phyloP scores from a whole-genome alignment of 2,113 vertebrate species.

The Chrysemys picta region DNA sequence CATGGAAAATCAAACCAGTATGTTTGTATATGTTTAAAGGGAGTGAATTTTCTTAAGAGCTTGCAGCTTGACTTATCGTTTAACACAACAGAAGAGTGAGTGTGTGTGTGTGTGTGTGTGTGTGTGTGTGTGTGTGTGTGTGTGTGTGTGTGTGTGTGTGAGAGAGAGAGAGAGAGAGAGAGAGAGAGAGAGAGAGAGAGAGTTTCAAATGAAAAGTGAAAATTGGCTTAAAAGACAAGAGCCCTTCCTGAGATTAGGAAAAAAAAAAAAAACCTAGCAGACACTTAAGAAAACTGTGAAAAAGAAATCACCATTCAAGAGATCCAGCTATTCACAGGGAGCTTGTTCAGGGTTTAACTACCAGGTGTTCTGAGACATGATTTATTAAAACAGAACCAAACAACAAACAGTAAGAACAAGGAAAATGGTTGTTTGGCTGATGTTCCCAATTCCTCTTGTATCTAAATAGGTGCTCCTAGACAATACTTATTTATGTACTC shows the following conservation, averaged over 20 bases:
- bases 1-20: background rate
- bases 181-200: background rate
- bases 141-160: too few species aligned
- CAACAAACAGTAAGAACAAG: background rate
- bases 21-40: background rate
- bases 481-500: background rate
- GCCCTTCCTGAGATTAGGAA: background rate
- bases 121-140: background rate
- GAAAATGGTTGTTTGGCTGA: background rate
- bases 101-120: background rate
- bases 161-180: background rate
- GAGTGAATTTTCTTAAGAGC: background rate
- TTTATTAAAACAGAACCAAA: background rate
- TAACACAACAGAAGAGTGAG: background rate
- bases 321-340: background rate
- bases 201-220: conserved; percentile 7
- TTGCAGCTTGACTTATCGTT: background rate
- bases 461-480: fast-evolving
- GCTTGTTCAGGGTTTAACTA: background rate
- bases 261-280: background rate
- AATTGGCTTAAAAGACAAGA: background rate
- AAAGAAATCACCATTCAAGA: background rate
- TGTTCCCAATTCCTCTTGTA: background rate
- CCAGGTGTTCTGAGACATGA: background rate
- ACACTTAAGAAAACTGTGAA: background rate